These are phyloP conservation scores for Pammene aurita DNA, from an alignment of 2,888 invertebrate species.

Conservation along the genomic window DNA sequence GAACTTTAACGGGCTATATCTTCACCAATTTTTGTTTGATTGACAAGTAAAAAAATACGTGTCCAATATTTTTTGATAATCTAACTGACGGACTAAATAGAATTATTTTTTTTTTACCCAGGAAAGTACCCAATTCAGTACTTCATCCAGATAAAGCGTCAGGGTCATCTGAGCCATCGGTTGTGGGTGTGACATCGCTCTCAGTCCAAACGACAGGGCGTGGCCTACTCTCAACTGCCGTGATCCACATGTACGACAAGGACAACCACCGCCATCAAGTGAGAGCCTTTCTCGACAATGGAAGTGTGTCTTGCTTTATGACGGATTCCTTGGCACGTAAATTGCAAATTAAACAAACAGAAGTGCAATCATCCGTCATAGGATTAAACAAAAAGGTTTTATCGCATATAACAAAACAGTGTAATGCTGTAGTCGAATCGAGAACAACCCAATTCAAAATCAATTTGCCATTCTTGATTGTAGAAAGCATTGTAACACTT, in stretches of 20 bases:
- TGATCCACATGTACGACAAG: slow-evolving; percentile 24
- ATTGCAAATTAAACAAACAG: slow-evolving; percentile 17
- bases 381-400: slow-evolving; percentile 20
- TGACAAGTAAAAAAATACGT: no score
- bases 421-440: no score
- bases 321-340: slow-evolving; percentile 29
- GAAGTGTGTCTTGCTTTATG: slow-evolving; percentile 19
- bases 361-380: slow-evolving; percentile 16
- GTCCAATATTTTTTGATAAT: no score
- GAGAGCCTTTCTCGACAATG: slow-evolving; percentile 14
- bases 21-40: no score
- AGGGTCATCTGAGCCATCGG: slow-evolving; percentile 7
- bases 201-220: slow-evolving; percentile 24
- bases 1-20: no score
- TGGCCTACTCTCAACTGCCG: slow-evolving; percentile 16
- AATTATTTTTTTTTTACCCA: no score
- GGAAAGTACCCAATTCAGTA: no score
- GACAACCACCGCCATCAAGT: slow-evolving; percentile 24
- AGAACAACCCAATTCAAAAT: no score
- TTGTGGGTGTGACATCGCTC: slow-evolving; percentile 21
- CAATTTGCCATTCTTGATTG: no score
- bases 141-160: slow-evolving; percentile 13
- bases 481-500: no score
- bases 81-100: no score
- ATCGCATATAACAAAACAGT: slow-evolving; percentile 6